Conservation (phyloP, 35 echinoderm and acorn worm species). For the Holothuria glaberrima region DNA sequence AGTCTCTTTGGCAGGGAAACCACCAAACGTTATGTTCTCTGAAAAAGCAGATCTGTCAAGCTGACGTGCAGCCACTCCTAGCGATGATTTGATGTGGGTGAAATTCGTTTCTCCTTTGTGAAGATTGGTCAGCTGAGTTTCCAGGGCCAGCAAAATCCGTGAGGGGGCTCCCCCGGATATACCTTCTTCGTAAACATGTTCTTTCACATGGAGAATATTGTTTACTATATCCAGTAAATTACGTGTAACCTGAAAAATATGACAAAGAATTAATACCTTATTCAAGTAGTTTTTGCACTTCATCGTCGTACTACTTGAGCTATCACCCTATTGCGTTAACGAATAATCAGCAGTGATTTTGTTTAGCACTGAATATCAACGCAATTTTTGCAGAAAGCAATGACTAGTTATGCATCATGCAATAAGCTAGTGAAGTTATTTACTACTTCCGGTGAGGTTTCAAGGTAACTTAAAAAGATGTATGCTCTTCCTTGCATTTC, state of each 20-base stretch:
- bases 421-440: too few species aligned
- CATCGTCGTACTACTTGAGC: too few species aligned
- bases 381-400: too few species aligned
- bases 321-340: too few species aligned
- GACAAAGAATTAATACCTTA: too few species aligned
- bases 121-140: conserved; percentile 6
- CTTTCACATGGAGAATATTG: neutral
- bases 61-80: neutral
- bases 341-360: too few species aligned
- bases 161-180: neutral
- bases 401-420: too few species aligned
- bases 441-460: too few species aligned
- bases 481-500: too few species aligned
- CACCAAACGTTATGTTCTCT: conserved; percentile 6
- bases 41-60: neutral
- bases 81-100: neutral
- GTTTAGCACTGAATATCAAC: too few species aligned
- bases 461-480: too few species aligned
- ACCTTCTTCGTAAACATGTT: neutral
- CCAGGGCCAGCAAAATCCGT: neutral
- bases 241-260: conserved; percentile 14
- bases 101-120: neutral
- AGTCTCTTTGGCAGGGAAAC: neutral
- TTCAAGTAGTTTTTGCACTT: too few species aligned
- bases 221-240: neutral